Evolutionary conservation across 2,113 vertebrate genomes (phyloP), one percentile per base, ranked within the genome.

Genomic region (Callipepla californica): DNA sequence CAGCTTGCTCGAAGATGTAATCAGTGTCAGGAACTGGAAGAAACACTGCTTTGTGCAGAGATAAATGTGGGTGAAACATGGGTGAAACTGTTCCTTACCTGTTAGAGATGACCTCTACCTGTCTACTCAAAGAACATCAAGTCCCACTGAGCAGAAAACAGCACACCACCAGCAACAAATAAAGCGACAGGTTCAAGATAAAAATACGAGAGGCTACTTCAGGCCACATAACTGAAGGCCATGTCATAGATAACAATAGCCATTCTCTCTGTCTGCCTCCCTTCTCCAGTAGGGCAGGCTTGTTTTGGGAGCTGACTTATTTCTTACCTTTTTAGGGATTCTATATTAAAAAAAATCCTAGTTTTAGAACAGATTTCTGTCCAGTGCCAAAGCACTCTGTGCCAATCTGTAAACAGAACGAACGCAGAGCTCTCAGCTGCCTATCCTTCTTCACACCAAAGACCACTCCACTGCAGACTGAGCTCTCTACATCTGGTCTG

Each of bases 161-260:
- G 16, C 25, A 13, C 61, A 40, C 50, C 36, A 50, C 47, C 13
- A 75, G 57, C 80, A 88, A 44, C 50, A 83, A 93, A 87, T 66
- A 79, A 76, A 67, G 53, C 2, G 10, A 78, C 30, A 74, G 44
- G 73, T 86, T 88, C 55, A 48, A 66, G 88, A 92, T 75, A 90
- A 88, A 93, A 92, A 90, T 75, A 90, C 30, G 50, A 80, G 2
- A 77, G 57, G 68, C 21, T 16, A 5, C 68, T 74, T 47, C 61
- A 72, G 32, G 86, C 47, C 88, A 93, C 80, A 77, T 78, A 88
- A 70, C 57, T 78, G 68, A 88, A 83, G 82, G 68, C 59, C 38
- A 16, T 6, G 69, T 86, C 80, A 81, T 5, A 87, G 61, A 63
- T 59, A 94, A 86, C 73, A 92, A 30, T 25, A 88, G 66, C 42